A percentile compares a stretch with the other conserved stretches of the same genome.
Conservation (phyloP, 2,888 invertebrate genomes). For the Limnephilus rhombicus region DNA sequence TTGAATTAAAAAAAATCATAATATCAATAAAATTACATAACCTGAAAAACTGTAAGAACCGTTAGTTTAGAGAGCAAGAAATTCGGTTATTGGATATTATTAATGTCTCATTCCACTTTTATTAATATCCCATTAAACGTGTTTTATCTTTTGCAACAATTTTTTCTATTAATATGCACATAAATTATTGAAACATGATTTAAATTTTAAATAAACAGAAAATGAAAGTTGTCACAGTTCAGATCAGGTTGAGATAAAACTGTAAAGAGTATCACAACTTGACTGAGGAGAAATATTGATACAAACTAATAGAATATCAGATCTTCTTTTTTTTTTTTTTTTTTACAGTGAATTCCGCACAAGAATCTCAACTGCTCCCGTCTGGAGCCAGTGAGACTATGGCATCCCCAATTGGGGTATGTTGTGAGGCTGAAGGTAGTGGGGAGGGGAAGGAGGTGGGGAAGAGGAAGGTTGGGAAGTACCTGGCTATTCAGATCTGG, state of each 20-base stretch:
- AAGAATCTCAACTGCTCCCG: too few species aligned
- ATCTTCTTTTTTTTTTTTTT: neutral
- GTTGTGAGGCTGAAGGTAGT: too few species aligned
- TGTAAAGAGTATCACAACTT: neutral
- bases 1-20: neutral
- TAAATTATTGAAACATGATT: constrained; percentile 25
- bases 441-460: too few species aligned
- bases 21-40: neutral
- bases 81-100: constrained; percentile 7
- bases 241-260: constrained; percentile 15
- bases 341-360: too few species aligned
- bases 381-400: too few species aligned
- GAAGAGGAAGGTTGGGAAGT: too few species aligned
- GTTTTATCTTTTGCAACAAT: constrained; percentile 21
- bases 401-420: too few species aligned
- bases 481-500: too few species aligned
- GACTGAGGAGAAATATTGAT: neutral
- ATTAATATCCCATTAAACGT: constrained; percentile 11
- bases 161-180: constrained; percentile 41
- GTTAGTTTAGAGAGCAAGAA: neutral
- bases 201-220: constrained; percentile 27
- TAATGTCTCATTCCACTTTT: constrained; percentile 39
- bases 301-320: neutral
- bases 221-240: constrained; percentile 38
- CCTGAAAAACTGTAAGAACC: neutral